Evolutionary conservation across 2,888 invertebrate species (phyloP), one percentile per base, ranked within the genome.

Genomic region (Pediacus dermestoides): DNA sequence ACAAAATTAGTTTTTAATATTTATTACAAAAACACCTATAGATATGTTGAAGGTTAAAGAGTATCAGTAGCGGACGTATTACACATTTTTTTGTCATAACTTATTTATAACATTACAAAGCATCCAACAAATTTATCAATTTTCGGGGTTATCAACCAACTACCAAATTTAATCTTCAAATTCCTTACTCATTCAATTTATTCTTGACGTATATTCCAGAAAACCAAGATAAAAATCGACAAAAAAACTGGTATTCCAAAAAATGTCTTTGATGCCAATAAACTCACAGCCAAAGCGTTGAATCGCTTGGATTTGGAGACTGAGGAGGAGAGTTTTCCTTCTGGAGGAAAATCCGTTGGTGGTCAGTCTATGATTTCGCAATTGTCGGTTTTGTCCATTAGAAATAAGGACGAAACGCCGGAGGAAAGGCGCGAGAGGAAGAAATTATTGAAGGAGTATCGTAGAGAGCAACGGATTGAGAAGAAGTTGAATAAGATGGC

Each of bases 381-480:
- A 0, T 66, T 87, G 3, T 85, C 83, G 32, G 74, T 77, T 0
- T 68, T 88, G 3, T 87, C 86, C 6, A 64, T 80, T 30, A 66
- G 88, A 41, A 81, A 83, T 0, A 86, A 85, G 68, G 79, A 84
- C 46, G 94, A 94, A 72, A 77, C 80, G 0, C 65, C 78, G 0
- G 88, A 88, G 55, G 87, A 92, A 50, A 81, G 82, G 56, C 80
- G 74, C 50, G 79, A 82, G 55, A 73, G 93, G 2, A 93, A 94
- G 65, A 77, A 79, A 23, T 73, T 82, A 2, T 72, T 93, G 0
- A 88, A 82, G 62, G 85, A 86, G 51, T 88, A 86, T 57, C 77
- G 87, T 55, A 77, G 71, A 69, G 88, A 89, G 59, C 76, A 92
- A 46, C 74, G 90, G 61, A 60, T 81, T 34, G 92, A 92, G 63